These are phyloP conservation scores for Danionella dracula DNA, from an alignment of 2,797 vertebrate species.

Conservation along the genomic window DNA sequence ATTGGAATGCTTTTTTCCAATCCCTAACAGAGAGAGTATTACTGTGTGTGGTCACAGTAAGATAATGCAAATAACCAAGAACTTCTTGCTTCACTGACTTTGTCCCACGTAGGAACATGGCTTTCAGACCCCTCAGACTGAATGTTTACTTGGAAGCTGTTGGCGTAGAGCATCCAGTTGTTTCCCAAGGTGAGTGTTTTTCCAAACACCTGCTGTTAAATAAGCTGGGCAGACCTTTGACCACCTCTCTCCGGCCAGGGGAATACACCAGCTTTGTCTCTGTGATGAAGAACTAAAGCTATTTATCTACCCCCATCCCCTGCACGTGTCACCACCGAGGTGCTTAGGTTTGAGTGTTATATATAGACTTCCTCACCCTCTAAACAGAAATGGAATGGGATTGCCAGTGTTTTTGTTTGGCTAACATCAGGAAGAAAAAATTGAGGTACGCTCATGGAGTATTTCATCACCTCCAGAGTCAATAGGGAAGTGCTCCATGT, in stretches of 20 bases:
- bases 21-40: constrained; percentile 1
- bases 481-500: constrained; percentile 61
- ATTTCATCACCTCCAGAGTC: constrained; percentile 72
- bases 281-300: constrained; percentile 51
- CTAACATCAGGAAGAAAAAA: constrained; percentile 55
- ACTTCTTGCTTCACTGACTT: constrained; percentile 47
- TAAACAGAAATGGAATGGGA: constrained; percentile 63
- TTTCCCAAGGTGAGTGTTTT: constrained; percentile 52
- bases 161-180: constrained; percentile 45
- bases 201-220: constrained; percentile 54
- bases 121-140: constrained; percentile 44
- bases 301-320: constrained; percentile 50
- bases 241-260: constrained; percentile 42
- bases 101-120: constrained; percentile 39
- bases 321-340: constrained; percentile 45
- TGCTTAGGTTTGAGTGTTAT: constrained; percentile 53
- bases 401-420: constrained; percentile 55
- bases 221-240: constrained; percentile 51
- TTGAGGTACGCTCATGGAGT: constrained; percentile 69
- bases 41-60: constrained; percentile 40
- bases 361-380: constrained; percentile 58
- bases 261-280: constrained; percentile 48
- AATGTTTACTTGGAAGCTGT: constrained; percentile 47
- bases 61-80: constrained; percentile 50
- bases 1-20: neutral